A percentile compares a stretch with the other conserved stretches of the same genome.
phyloP scores from a whole-genome alignment of 2,888 invertebrate species.

The Tholera decimalis region DNA sequence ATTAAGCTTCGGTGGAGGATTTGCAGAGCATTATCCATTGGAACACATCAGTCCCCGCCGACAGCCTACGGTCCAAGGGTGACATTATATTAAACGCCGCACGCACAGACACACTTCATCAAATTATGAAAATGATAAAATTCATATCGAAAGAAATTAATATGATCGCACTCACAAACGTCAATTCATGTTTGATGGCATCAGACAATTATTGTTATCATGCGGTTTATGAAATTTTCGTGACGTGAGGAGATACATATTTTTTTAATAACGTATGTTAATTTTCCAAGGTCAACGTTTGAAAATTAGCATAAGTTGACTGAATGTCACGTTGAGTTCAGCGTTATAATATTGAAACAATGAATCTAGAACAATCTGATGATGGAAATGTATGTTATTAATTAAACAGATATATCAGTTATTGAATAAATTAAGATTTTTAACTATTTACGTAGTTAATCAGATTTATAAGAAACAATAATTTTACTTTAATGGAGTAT shows the following conservation, averaged over 20 bases:
- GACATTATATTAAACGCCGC: constrained; percentile 25
- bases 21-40: constrained; percentile 59
- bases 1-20: constrained; percentile 58
- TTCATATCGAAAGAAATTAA: background rate
- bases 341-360: background rate
- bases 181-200: too few relatives aligned
- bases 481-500: too few relatives aligned
- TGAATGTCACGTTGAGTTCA: background rate
- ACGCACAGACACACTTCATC: constrained; percentile 5
- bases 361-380: background rate
- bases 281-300: too few relatives aligned
- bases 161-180: too few relatives aligned
- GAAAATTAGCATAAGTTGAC: background rate
- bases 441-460: constrained; percentile 1
- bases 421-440: constrained; percentile 10
- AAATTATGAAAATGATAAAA: background rate
- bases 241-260: too few relatives aligned
- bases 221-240: too few relatives aligned
- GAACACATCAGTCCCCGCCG: constrained; percentile 45
- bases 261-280: too few relatives aligned
- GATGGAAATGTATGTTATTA: constrained; percentile 2
- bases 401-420: background rate
- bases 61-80: constrained; percentile 24
- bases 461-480: too few relatives aligned
- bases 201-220: too few relatives aligned